These are phyloP conservation scores for Mus pahari DNA, from an alignment of 2,113 vertebrate genomes.

Conservation along the genomic window DNA sequence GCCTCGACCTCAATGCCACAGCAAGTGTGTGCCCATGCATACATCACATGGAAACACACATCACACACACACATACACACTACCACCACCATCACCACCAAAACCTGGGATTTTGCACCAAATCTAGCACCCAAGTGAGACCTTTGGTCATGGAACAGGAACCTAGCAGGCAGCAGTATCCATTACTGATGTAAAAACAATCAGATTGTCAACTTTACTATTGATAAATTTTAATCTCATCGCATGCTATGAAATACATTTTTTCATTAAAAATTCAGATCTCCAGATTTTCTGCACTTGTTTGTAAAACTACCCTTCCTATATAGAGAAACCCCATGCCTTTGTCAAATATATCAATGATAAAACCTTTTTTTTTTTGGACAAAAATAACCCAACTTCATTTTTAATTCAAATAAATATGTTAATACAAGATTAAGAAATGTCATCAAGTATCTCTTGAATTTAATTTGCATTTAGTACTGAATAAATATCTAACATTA, in stretches of 20 bases:
- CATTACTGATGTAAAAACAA: not conserved
- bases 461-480: constrained; percentile 59
- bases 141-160: no score
- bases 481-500: constrained; percentile 62
- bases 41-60: not conserved
- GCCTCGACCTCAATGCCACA: no score
- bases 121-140: not conserved
- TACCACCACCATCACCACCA: not conserved
- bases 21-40: not conserved
- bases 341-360: not conserved
- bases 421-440: constrained; percentile 37
- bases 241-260: constrained; percentile 13
- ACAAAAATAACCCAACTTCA: constrained; percentile 37
- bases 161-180: no score
- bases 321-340: not conserved
- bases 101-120: not conserved
- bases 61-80: not conserved
- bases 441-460: constrained; percentile 52
- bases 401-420: constrained; percentile 65
- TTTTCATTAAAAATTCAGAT: constrained; percentile 44
- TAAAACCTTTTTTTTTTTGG: constrained; percentile 35
- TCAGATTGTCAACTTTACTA: not conserved
- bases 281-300: constrained; percentile 36
- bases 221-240: constrained; percentile 22
- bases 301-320: not conserved